Base-by-base conservation (phyloP, 2,888 invertebrate species). In the Tetrapedia diversipes region DNA sequence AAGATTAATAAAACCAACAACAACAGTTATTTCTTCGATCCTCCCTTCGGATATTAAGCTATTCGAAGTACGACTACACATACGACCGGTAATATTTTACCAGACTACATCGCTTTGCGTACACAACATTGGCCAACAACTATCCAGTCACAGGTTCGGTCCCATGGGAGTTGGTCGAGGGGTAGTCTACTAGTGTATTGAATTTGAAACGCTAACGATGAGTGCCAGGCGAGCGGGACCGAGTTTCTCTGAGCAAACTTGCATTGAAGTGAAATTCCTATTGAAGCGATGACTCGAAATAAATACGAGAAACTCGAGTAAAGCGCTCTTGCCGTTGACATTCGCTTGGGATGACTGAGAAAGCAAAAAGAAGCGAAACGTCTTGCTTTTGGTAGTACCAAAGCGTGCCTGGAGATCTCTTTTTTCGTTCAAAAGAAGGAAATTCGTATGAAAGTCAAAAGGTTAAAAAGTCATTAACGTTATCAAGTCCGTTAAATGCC, bases 281-380 rank as follows among this genome's bases (percentile, higher is more conserved):
- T 45, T 27, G 22, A 60, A 29, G 49, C 37, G 51, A 54, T 56
- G 39, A 8, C 24, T 27, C 32, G 27, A 57, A 37, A 57, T 43
- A 74, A 71, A 71, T 34, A 16, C 32, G 59, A 60, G 53, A 34
- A 54, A 49, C 22, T 57, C 29, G n/a, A 37, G 34, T n/a, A 43
- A 24, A 8, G n/a, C n/a, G 7, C 14, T 47, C 16, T 34, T 2
- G 2, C 11, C 11, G 60, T 22, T 56, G 39, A 75, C 45, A 14
- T 60, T 54, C 49, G 22, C 14, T 14, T 7, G 63, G 39, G 53
- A 22, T n/a, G 27, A 41, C 11, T 56, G 16, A 37, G 8, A 39
- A 32, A 27, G 19, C 7, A 16, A 16, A 4, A 3, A 27, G 4
- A 4, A 16, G 45, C n/a, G 11, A 10, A 16, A n/a, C 4, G 16